Percentiles rank a stretch among this genome's conserved stretches.
Conservation (phyloP, 2,797 vertebrate genomes). For the Acipenser transmontanus region DNA sequence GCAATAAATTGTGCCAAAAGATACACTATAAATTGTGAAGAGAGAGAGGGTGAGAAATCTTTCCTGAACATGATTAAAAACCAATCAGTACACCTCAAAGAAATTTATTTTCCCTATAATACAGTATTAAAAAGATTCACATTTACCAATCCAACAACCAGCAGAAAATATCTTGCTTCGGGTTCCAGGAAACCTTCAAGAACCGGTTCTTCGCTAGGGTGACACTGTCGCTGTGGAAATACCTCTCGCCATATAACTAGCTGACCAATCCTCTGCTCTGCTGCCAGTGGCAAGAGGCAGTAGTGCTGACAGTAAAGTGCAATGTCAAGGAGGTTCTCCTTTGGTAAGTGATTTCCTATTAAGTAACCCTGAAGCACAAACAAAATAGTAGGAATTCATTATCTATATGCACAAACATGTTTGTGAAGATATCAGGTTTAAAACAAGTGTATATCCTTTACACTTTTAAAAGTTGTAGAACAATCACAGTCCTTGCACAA, state of each 20-base stretch:
- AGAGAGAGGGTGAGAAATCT: too few relatives aligned
- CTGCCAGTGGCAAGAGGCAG: conserved; percentile 76
- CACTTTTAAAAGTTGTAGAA: too few relatives aligned
- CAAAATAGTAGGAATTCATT: conserved; percentile 13
- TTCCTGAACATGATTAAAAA: too few relatives aligned
- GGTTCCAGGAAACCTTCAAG: conserved; percentile 52
- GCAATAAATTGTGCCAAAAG: too few relatives aligned
- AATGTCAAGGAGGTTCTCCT: conserved; percentile 82
- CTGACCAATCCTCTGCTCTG: conserved; percentile 77
- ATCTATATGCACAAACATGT: background rate
- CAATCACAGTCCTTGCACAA: too few relatives aligned
- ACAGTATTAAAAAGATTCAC: too few relatives aligned
- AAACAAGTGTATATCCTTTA: too few relatives aligned
- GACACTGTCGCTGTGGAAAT: conserved; percentile 53
- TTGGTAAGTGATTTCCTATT: conserved; percentile 84
- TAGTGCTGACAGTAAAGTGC: conserved; percentile 85
- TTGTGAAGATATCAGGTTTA: too few relatives aligned
- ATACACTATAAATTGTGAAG: too few relatives aligned
- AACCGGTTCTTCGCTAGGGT: conserved; percentile 12
- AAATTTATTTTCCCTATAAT: too few relatives aligned
- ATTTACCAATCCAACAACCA: conserved; percentile 89
- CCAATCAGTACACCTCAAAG: too few relatives aligned
- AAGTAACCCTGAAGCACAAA: conserved; percentile 75
- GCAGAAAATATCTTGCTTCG: conserved; percentile 78
- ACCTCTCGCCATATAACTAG: conserved; percentile 92